Base-by-base conservation (phyloP, 2,113 vertebrate species). In the Motacilla tschutschensis region DNA sequence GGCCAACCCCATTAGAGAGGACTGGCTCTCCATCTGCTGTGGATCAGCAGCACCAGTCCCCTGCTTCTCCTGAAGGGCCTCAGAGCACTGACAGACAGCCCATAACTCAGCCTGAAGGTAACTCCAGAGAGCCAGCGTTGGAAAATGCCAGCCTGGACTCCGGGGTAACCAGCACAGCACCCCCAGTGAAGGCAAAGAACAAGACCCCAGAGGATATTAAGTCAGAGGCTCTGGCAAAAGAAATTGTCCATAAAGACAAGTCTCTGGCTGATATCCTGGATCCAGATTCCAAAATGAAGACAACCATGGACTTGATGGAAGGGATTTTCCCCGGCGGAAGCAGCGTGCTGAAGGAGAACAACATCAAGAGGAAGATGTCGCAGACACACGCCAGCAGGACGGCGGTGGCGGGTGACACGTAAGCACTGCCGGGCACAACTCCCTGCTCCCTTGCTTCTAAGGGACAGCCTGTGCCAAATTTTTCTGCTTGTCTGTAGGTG, bases 221-320 rank as follows among this genome's bases (percentile, higher is more conserved):
- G 59, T 98, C 98, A 75, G 98, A 99, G 92, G 92, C 87, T 22
- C 92, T 99, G 73, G 97, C 98, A 50, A 98, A 96, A 84, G 98
- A 98, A 94, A 98, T 99, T 91, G 91, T 98, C 64, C 92, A 96
- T 89, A 97, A 96, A 85, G 99, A 99, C 89, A 95, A 96, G 86
- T 98, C 98, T 75, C 96, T 99, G 83, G 97, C 96, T 9, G 96
- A 98, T 40, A 97, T 99, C 76, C 91, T 99, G 88, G 98, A 99
- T 80, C 98, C 98, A 26, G 97, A 97, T 19, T 98, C 97, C 94
- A 97, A 96, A 47, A 96, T 98, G 95, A 98, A 98, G 95, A 98
- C 97, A 41, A 98, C 98, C 5, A 97, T 99, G 86, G 98, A 99
- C 75, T 94, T 99, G 41, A 98, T 99, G 98, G 98, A 98, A 94